Evolutionary conservation across 2,888 invertebrate species (phyloP).

Genomic region (Sipha maydis): DNA sequence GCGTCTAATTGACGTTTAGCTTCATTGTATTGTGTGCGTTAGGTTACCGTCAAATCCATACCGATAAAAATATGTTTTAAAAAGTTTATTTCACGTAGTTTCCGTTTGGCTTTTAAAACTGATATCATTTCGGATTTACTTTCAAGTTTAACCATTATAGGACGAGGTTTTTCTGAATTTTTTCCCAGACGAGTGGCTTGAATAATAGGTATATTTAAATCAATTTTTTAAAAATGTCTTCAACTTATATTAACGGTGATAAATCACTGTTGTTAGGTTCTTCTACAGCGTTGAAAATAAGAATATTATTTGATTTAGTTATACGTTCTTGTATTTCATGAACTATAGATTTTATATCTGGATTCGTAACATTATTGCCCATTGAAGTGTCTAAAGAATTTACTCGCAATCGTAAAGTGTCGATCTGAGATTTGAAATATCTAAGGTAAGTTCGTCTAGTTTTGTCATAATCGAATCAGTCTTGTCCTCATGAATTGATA

Average conservation of each 20-base stretch:
- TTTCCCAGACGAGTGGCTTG: background rate
- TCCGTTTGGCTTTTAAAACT: conserved; percentile 7
- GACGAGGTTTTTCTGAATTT: background rate
- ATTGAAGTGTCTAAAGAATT: conserved; percentile 9
- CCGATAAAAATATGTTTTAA: no score
- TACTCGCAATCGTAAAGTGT: background rate
- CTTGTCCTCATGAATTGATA: background rate
- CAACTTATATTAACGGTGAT: background rate
- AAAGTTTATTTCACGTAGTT: background rate
- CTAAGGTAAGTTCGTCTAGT: conserved; percentile 3
- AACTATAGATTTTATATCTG: background rate
- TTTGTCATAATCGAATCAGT: conserved; percentile 17
- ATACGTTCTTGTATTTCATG: background rate
- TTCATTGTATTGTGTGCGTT: no score
- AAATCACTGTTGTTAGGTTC: no score
- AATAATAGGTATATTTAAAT: conserved; percentile 5
- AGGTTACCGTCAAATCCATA: no score
- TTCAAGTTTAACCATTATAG: conserved; percentile 14
- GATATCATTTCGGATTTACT: background rate
- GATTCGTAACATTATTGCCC: background rate
- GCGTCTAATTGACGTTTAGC: no score
- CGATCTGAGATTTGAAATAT: conserved; percentile 3
- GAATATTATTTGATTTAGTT: no score
- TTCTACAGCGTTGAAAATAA: no score
- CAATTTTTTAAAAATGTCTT: conserved; percentile 5